phyloP scores from a whole-genome alignment of 2,113 vertebrate species.

The Brachypteracias leptosomus region DNA sequence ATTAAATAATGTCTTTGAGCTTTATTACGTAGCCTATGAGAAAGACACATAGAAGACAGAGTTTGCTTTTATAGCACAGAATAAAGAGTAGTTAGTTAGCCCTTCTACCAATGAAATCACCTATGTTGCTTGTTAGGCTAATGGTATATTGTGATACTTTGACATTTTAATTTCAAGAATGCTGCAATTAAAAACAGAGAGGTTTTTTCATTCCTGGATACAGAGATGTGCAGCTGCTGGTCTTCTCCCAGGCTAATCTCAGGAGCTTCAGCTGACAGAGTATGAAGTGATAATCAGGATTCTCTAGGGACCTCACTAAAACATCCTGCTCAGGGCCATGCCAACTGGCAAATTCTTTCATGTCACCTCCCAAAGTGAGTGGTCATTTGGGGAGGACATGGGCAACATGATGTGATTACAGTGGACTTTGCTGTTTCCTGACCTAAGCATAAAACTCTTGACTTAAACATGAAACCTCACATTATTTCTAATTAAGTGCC shows the following conservation, averaged over 20 bases:
- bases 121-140: background rate
- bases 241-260: background rate
- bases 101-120: background rate
- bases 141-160: background rate
- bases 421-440: background rate
- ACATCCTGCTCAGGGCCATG: background rate
- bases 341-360: background rate
- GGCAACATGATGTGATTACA: background rate
- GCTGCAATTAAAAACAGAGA: background rate
- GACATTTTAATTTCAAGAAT: background rate
- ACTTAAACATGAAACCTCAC: background rate
- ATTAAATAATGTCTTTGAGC: slow-evolving; percentile 61
- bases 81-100: background rate
- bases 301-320: background rate
- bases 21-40: background rate
- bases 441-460: background rate
- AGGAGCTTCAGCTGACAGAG: background rate
- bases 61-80: background rate
- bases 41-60: background rate
- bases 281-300: background rate
- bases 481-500: background rate
- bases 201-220: background rate
- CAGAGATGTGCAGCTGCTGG: background rate
- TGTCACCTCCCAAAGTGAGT: background rate
- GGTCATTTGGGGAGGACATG: background rate